Base-by-base conservation (phyloP, 2,113 vertebrate genomes). In the Columbina picui region DNA sequence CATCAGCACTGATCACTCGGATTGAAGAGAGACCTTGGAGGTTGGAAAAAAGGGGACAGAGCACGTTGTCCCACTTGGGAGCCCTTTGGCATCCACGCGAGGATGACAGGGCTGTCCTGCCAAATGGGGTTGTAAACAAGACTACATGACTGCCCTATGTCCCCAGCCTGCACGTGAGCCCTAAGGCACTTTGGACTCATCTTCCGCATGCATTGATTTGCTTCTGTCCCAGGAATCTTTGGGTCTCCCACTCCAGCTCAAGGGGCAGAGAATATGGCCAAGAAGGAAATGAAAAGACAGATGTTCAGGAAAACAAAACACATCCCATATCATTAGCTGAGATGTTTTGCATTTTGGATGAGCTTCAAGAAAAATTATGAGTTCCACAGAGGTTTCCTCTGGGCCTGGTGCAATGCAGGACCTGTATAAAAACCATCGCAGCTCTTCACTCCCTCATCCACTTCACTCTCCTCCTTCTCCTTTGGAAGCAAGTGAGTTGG, bases 401-500 rank as follows among this genome's bases (percentile, higher is more conserved):
- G 36, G 38, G 29, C 82, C 70, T 29, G 69, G 26, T 49, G 75
- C 86, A 80, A 43, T 32, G 43, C 56, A 63, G 55, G 12, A 27
- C 23, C 56, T 26, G n/a, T 77, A 93, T 90, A 90, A 87, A 94
- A 90, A 22, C 21, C 76, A 60, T 1, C 2, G 3, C 74, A 84
- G n/a, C 47, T 63, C 41, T 39, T 34, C 27, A 5, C 23, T 56
- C 32, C 45, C 61, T 49, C 81, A 75, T 47, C 41, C 8, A 2
- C 84, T 84, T 50, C 9, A 1, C 41, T 34, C 30, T 7, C 10
- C n/a, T 53, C 17, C 73, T 74, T 39, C 41, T 56, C 45, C 80
- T 93, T n/a, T 1, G 16, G 82, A 74, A 69, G 22, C 43, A 90
- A 63, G 90, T 94, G 71, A 90, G 90, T 92, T 17, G 49, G 49